Conservation (phyloP, 2,888 invertebrate species). For the Athalia circularis region DNA sequence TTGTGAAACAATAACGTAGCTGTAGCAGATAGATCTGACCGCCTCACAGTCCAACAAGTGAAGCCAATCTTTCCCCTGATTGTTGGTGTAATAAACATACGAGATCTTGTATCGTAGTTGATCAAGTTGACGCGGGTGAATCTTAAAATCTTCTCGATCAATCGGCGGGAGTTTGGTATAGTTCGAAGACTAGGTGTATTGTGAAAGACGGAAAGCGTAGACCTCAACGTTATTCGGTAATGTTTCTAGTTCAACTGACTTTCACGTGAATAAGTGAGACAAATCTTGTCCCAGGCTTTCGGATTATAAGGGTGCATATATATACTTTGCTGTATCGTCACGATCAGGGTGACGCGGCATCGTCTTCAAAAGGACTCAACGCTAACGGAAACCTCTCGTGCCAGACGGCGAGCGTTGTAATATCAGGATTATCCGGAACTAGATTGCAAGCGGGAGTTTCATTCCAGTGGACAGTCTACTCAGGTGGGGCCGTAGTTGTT, state of each 20-base stretch:
- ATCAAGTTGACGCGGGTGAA: conserved; percentile 14
- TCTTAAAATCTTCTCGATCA: not conserved
- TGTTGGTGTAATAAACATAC: not conserved
- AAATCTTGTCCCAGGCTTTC: conserved; percentile 35
- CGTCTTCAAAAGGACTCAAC: conserved; percentile 34
- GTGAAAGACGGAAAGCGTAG: not conserved
- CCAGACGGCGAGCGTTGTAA: conserved; percentile 59
- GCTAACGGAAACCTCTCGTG: conserved; percentile 41
- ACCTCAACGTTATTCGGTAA: conserved; percentile 6
- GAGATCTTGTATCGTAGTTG: conserved; percentile 16
- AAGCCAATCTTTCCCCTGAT: not conserved
- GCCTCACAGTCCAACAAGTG: conserved; percentile 6
- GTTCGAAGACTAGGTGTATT: not conserved
- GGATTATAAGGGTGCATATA: conserved; percentile 17
- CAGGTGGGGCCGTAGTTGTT: conserved; percentile 50
- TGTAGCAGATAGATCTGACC: conserved; percentile 6
- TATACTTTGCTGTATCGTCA: conserved; percentile 7
- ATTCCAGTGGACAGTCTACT: conserved; percentile 62
- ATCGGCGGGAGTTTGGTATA: not conserved
- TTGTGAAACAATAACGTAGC: conserved; percentile 27
- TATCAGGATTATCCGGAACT: conserved; percentile 69
- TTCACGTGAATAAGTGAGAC: conserved; percentile 10
- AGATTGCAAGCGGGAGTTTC: conserved; percentile 72
- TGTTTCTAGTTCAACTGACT: conserved; percentile 22
- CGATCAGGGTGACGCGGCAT: conserved; percentile 6